Conservation (phyloP, 2,888 invertebrate genomes). For the Dendrolimus houi region DNA sequence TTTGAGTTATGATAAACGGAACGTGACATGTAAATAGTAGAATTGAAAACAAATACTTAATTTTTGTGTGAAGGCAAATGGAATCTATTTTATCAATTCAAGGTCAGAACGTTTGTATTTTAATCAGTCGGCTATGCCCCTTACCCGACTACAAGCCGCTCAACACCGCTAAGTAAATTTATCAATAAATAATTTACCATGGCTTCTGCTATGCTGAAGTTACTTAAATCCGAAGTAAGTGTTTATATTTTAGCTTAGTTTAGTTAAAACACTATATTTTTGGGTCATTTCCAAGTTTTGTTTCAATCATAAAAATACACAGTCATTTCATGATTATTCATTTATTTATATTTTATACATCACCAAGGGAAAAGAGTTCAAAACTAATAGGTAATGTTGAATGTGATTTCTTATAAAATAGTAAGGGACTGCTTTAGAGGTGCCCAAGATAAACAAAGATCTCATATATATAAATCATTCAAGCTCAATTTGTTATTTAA, state of each 20-base stretch:
- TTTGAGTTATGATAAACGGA: neutral
- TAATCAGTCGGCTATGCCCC: slow-evolving; percentile 58
- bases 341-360: too few relatives aligned
- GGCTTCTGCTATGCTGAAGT: slow-evolving; percentile 62
- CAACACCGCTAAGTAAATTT: slow-evolving; percentile 6
- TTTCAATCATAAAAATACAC: neutral
- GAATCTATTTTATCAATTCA: slow-evolving; percentile 63
- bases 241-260: slow-evolving; percentile 1
- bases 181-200: slow-evolving; percentile 19
- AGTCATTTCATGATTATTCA: too few relatives aligned
- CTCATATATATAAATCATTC: slow-evolving; percentile 32
- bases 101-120: slow-evolving; percentile 63
- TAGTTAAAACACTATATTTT: too few relatives aligned
- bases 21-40: slow-evolving; percentile 3
- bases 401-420: too few relatives aligned
- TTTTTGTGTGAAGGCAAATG: slow-evolving; percentile 26
- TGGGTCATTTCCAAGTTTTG: neutral
- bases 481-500: slow-evolving; percentile 42
- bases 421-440: too few relatives aligned
- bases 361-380: too few relatives aligned
- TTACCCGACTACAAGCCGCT: slow-evolving; percentile 33
- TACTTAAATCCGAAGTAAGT: slow-evolving; percentile 67
- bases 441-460: slow-evolving; percentile 18
- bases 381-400: neutral
- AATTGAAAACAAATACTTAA: slow-evolving; percentile 18